phyloP scores from a whole-genome alignment of 2,888 invertebrate species.

The Rhagonycha lutea region DNA sequence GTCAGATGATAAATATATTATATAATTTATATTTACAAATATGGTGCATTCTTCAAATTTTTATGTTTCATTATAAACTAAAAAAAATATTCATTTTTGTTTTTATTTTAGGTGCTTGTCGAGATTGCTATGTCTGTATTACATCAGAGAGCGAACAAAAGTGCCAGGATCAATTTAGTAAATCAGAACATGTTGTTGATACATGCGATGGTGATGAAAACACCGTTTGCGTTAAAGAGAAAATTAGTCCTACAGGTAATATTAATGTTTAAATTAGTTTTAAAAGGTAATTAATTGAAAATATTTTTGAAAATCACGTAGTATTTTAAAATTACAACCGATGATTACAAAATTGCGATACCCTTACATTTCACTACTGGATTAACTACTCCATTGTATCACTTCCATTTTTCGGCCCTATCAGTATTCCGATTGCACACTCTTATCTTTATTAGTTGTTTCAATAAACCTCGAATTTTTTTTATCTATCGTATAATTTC shows the following conservation, averaged over 20 bases:
- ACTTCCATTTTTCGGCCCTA: too few species aligned
- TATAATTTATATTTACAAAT: too few species aligned
- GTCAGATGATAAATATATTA: too few species aligned
- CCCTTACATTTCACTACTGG: too few species aligned
- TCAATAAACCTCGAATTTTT: too few species aligned
- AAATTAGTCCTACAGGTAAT: background rate
- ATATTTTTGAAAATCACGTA: background rate
- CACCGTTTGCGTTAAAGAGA: background rate
- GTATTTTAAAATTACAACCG: too few species aligned
- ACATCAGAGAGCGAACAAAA: background rate
- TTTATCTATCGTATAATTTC: too few species aligned
- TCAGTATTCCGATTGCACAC: too few species aligned
- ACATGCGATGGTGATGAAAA: background rate
- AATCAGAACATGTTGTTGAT: background rate
- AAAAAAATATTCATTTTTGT: background rate
- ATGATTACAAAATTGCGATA: too few species aligned
- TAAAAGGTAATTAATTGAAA: background rate
- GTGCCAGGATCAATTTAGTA: background rate
- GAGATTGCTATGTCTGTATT: background rate
- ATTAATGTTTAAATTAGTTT: background rate
- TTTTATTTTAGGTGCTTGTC: background rate
- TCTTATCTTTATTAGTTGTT: too few species aligned
- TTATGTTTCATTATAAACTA: background rate
- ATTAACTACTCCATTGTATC: too few species aligned
- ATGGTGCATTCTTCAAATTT: too few species aligned